A percentile compares a stretch with the other conserved stretches of the same genome.
phyloP scores from a whole-genome alignment of 2,888 invertebrate species.

The Bellardia pandia region DNA sequence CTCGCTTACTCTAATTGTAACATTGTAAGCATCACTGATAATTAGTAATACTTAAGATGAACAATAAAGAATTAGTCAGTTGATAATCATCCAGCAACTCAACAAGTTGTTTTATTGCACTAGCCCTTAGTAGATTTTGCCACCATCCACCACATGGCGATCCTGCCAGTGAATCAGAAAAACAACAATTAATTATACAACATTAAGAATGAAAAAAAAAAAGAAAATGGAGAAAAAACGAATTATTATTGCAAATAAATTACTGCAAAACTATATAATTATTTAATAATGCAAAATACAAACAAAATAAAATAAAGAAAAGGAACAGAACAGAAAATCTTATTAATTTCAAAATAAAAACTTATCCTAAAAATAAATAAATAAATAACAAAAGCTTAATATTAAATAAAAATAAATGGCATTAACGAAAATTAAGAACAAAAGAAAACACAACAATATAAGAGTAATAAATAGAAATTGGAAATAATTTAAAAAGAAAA shows the following conservation, averaged over 20 bases:
- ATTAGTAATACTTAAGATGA: no score
- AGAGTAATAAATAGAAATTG: background rate
- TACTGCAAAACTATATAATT: constrained; percentile 66
- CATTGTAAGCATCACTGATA: no score
- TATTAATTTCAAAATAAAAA: constrained; percentile 64
- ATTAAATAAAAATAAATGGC: constrained; percentile 45
- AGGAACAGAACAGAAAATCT: constrained; percentile 42
- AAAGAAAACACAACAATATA: background rate
- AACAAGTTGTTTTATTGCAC: no score
- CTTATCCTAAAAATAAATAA: constrained; percentile 48
- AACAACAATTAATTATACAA: constrained; percentile 75
- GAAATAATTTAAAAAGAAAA: background rate
- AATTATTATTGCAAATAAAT: constrained; percentile 63
- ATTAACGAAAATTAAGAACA: constrained; percentile 29
- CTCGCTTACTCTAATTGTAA: no score
- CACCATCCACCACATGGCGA: no score
- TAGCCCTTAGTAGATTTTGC: no score
- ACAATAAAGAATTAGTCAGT: no score
- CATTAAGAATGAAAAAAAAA: constrained; percentile 64
- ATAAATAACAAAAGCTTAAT: constrained; percentile 18
- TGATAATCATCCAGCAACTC: no score
- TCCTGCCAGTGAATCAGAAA: no score
- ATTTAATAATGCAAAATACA: constrained; percentile 61
- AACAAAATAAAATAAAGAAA: constrained; percentile 76
- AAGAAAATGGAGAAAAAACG: constrained; percentile 46